Percentiles rank a stretch among this genome's conserved stretches.
phyloP scores from a whole-genome alignment of 2,888 invertebrate genomes.

The Chaitophorus viminalis region DNA sequence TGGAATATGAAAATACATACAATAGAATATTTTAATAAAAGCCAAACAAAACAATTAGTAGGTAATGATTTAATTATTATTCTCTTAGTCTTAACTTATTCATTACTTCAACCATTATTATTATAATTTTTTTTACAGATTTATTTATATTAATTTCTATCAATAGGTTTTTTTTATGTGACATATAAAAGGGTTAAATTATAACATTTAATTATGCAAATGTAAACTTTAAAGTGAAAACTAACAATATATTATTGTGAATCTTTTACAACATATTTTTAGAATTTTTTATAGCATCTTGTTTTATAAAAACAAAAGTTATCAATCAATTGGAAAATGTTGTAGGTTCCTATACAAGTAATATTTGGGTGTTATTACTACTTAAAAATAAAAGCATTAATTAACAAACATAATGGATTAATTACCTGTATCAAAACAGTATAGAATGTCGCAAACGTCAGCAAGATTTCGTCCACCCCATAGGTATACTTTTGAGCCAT shows the following conservation, averaged over 20 bases:
- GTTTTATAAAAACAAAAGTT: no score
- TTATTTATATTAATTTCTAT: not conserved
- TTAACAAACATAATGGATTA: not conserved
- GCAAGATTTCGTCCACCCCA: slow-evolving; percentile 94
- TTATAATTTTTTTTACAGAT: slow-evolving; percentile 14
- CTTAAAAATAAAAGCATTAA: no score
- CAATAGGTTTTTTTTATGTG: slow-evolving; percentile 21
- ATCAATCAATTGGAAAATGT: no score
- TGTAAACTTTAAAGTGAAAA: not conserved
- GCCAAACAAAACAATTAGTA: not conserved
- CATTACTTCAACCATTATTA: not conserved
- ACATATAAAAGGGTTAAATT: not conserved
- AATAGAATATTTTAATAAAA: not conserved
- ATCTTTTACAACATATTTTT: not conserved
- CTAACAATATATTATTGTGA: not conserved
- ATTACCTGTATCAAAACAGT: slow-evolving; percentile 79
- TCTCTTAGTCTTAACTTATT: not conserved
- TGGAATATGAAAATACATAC: not conserved
- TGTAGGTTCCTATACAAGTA: no score
- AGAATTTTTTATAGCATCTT: not conserved
- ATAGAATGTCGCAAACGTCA: slow-evolving; percentile 81
- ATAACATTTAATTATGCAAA: not conserved
- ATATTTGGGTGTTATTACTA: no score
- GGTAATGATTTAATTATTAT: not conserved
- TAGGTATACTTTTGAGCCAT: slow-evolving; percentile 81